Percentiles rank a stretch among this genome's conserved stretches.
phyloP scores from a whole-genome alignment of 2,797 vertebrate genomes.

The Oreochromis mossambicus region DNA sequence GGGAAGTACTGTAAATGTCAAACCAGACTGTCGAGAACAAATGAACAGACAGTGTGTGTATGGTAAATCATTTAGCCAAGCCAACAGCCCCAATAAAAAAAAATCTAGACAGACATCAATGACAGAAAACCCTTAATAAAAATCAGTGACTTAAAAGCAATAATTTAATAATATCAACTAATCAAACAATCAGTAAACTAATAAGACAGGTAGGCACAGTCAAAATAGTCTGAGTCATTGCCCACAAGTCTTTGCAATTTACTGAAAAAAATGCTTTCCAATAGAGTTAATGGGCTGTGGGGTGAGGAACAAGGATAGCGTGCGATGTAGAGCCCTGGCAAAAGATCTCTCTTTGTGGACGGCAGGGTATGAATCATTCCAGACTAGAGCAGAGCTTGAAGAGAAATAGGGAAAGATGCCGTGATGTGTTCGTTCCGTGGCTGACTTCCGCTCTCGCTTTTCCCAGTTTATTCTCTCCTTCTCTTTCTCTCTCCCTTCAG shows the following conservation, averaged over 20 bases:
- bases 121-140: constrained; percentile 37
- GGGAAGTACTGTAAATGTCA: constrained; percentile 57
- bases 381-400: constrained; percentile 54
- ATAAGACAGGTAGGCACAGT: constrained; percentile 8
- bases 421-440: constrained; percentile 74
- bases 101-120: constrained; percentile 10
- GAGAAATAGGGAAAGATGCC: constrained; percentile 63
- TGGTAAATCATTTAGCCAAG: constrained; percentile 27
- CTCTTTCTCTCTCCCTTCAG: constrained; percentile 35
- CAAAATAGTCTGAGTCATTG: constrained; percentile 20
- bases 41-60: constrained; percentile 17
- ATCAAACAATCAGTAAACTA: constrained; percentile 28
- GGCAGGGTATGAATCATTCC: constrained; percentile 73
- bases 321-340: constrained; percentile 69
- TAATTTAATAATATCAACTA: constrained; percentile 21
- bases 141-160: constrained; percentile 14
- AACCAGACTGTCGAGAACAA: constrained; percentile 59
- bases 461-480: constrained; percentile 10
- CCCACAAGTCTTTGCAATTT: constrained; percentile 17
- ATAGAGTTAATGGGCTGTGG: constrained; percentile 54
- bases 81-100: not conserved
- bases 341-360: constrained; percentile 62
- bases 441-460: constrained; percentile 66
- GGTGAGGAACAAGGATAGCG: constrained; percentile 63
- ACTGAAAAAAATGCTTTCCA: constrained; percentile 41